Evolutionary conservation across 2,113 vertebrate species (phyloP), one percentile per base, ranked within the genome.

Genomic region (Pituophis catenifer): DNA sequence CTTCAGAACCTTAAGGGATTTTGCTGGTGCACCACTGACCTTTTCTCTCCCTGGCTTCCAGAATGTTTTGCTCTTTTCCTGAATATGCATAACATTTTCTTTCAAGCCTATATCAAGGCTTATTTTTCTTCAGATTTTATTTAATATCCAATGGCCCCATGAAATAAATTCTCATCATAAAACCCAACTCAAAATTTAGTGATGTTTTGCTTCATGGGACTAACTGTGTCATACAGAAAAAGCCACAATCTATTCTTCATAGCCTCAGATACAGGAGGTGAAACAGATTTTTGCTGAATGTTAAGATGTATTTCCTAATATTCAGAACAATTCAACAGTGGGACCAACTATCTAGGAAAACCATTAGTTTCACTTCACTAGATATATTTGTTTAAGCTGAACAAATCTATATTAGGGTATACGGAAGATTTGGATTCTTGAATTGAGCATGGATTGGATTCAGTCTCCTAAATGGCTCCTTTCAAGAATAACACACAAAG

Each of bases 1-100:
- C 92, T 24, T n/a, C 44, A 58, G 90, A 88, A 94, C 92, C 98
- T 96, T 97, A 19, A 87, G 97, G 97, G 98, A 97, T 94, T 97
- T 95, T 70, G 33, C 91, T 93, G n/a, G 75, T 86, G 88, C 94
- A 92, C 8, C 89, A 94, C 57, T 94, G 97, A 97, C 96, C 94
- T 96, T 96, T 97, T 96, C 94, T 94, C 96, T 96, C 95, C 48
- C 96, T 96, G 96, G 95, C 95, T 95, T 89, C 89, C 90, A 54
- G 93, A 65, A 91, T 94, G 95, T 95, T 96, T 94, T 55, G 29
- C 95, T 92, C 92, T 90, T 94, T 93, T 44, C 95, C 92, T 94
- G 96, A 95, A 95, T 93, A 95, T 90, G 92, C 94, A 65, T 92
- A 12, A 90, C 70, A 62, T 91, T 95, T 96, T 90, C 94, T 95